These are phyloP conservation scores for Sciurus niger DNA, from an alignment of 2,113 vertebrate species.

Conservation along the genomic window DNA sequence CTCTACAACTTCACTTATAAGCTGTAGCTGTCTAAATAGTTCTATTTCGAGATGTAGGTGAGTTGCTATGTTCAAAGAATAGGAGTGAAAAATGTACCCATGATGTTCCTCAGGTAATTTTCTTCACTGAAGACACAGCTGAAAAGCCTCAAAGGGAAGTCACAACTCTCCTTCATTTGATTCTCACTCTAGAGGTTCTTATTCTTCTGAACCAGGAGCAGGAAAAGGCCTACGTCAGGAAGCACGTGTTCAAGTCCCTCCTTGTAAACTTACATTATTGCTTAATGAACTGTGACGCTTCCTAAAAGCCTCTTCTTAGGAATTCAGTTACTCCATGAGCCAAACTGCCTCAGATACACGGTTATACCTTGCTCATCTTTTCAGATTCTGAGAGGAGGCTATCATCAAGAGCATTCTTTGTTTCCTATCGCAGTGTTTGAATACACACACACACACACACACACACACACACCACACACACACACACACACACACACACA, in stretches of 20 bases:
- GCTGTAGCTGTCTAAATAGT: background rate
- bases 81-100: background rate
- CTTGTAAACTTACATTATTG: background rate
- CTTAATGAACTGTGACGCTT: slow-evolving; percentile 35
- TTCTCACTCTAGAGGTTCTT: slow-evolving; percentile 19
- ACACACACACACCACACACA: too few relatives aligned
- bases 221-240: slow-evolving; percentile 10
- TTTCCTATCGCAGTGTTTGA: background rate
- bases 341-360: background rate
- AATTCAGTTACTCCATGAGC: background rate
- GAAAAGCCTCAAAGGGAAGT: background rate
- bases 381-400: background rate
- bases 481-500: too few relatives aligned
- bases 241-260: background rate
- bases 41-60: background rate
- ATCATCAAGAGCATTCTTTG: background rate
- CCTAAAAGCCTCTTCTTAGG: background rate
- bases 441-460: too few relatives aligned
- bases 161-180: background rate
- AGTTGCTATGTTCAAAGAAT: background rate
- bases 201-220: background rate
- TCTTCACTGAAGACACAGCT: background rate
- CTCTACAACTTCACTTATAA: background rate
- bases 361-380: background rate
- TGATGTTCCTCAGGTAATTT: background rate